These are phyloP conservation scores for Pectinophora gossypiella DNA, from an alignment of 1,140 invertebrate genomes.

Conservation along the genomic window DNA sequence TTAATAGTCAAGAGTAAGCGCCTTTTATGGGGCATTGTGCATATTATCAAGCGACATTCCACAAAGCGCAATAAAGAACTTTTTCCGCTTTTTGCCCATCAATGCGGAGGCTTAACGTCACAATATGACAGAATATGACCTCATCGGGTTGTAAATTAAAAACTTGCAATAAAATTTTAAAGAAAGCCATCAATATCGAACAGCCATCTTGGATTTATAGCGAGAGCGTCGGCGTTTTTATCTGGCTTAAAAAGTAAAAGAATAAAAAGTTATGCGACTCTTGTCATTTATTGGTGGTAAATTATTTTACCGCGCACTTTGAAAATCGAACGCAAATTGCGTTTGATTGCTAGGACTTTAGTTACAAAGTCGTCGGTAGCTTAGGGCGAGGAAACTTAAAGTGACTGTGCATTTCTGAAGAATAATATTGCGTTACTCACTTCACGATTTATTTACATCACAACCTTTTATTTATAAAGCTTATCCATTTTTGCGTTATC, in stretches of 20 bases:
- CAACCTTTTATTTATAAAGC: no score
- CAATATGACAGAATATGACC: conserved; percentile 36
- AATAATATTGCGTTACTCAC: no score
- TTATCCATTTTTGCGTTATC: no score
- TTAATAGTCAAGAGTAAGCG: no score
- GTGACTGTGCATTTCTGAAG: no score
- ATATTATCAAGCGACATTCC: no score
- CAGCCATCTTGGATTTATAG: conserved; percentile 47
- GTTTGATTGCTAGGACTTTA: conserved; percentile 24
- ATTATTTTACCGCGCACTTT: conserved; percentile 31
- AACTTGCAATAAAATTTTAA: conserved; percentile 53
- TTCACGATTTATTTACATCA: no score
- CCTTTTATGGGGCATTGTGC: no score
- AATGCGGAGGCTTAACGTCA: background rate
- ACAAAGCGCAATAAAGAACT: no score
- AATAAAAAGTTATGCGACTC: background rate
- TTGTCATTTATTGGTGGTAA: conserved; percentile 35
- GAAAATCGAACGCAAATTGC: conserved; percentile 24
- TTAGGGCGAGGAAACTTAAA: background rate
- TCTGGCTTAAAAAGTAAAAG: no score
- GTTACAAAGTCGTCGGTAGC: background rate
- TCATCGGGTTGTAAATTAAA: conserved; percentile 40
- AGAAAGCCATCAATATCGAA: conserved; percentile 48
- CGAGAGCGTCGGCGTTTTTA: conserved; percentile 30
- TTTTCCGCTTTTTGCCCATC: no score